Evolutionary conservation across 2,888 invertebrate genomes (phyloP).

Genomic region (Azorinus chamasolen): DNA sequence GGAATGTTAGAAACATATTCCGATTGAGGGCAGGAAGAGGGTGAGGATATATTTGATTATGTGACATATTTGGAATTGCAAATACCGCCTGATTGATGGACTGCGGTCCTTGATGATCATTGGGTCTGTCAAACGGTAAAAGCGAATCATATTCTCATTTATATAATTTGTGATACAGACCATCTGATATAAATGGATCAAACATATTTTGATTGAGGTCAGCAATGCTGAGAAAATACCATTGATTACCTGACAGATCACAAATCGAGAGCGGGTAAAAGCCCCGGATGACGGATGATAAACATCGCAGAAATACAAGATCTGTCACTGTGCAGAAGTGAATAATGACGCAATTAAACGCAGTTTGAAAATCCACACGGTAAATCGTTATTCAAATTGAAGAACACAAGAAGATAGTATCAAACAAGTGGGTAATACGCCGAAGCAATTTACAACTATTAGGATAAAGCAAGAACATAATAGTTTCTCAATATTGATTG

Average conservation of each 20-base stretch:
- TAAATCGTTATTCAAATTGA: background rate
- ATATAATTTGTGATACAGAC: conserved; percentile 45
- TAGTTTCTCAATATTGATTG: no score
- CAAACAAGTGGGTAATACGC: no score
- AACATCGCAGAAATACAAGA: background rate
- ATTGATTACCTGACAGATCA: conserved; percentile 34
- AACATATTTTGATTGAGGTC: conserved; percentile 56
- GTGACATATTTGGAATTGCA: conserved; percentile 60
- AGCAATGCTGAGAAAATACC: conserved; percentile 2
- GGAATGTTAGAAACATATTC: conserved; percentile 58
- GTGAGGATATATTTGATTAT: conserved; percentile 56
- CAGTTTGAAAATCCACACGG: conserved; percentile 3
- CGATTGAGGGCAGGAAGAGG: conserved; percentile 53
- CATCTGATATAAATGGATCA: conserved; percentile 49
- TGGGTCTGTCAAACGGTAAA: conserved; percentile 43
- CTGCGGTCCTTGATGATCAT: conserved; percentile 33
- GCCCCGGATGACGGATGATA: conserved; percentile 15
- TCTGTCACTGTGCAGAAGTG: conserved; percentile 16
- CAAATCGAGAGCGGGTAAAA: conserved; percentile 6
- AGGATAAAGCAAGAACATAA: no score
- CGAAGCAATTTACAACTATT: no score
- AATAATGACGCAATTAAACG: conserved; percentile 22
- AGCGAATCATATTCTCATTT: conserved; percentile 52
- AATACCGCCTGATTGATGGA: conserved; percentile 52
- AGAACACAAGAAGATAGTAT: no score